These are phyloP conservation scores for Phymastichus coffea DNA, from an alignment of 1,140 invertebrate genomes.

Conservation along the genomic window DNA sequence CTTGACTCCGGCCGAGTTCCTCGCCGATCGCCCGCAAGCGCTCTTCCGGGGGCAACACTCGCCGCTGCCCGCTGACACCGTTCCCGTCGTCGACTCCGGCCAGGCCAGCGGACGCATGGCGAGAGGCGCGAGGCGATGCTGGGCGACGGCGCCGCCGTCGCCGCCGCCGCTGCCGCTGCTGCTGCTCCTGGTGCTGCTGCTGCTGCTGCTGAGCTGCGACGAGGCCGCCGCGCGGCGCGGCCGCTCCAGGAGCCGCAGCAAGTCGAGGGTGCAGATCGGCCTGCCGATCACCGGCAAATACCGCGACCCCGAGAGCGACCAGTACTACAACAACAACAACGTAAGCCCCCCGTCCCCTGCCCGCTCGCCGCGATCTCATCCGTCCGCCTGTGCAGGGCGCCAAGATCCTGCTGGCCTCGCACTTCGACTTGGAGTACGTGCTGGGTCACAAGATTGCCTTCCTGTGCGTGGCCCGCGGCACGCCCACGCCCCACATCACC, in stretches of 20 bases:
- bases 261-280: slow-evolving; percentile 78
- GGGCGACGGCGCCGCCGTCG: too few relatives aligned
- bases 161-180: too few relatives aligned
- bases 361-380: background rate
- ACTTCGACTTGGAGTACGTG: slow-evolving; percentile 91
- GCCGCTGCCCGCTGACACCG: too few relatives aligned
- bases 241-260: slow-evolving; percentile 66
- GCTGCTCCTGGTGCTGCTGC: too few relatives aligned
- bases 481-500: slow-evolving; percentile 81
- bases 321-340: slow-evolving; percentile 85
- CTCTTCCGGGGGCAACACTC: too few relatives aligned
- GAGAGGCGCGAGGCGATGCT: too few relatives aligned
- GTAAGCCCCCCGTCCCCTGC: slow-evolving; percentile 59
- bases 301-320: slow-evolving; percentile 79
- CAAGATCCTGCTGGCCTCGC: slow-evolving; percentile 84
- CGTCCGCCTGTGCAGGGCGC: slow-evolving; percentile 67
- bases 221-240: slow-evolving; percentile 59
- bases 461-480: slow-evolving; percentile 82
- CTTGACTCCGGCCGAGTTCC: too few relatives aligned
- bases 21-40: too few relatives aligned
- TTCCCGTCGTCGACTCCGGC: too few relatives aligned
- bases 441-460: slow-evolving; percentile 91
- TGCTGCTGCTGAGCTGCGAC: slow-evolving; percentile 46
- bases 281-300: slow-evolving; percentile 84
- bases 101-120: too few relatives aligned